phyloP scores from a whole-genome alignment of 2,113 vertebrate species.

The Noctilio leporinus region DNA sequence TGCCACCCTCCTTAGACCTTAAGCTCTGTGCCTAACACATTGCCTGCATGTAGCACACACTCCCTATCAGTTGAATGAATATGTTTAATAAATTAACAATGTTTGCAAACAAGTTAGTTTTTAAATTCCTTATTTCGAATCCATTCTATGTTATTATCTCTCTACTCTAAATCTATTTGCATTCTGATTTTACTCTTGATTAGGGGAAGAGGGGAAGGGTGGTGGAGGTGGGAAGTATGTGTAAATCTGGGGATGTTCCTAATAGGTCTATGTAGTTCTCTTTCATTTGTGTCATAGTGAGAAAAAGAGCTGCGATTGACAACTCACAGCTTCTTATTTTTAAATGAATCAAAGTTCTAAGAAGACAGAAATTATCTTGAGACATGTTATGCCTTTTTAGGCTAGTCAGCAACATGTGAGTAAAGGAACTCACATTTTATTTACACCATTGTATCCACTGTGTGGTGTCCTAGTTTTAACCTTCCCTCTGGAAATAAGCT shows the following conservation, averaged over 20 bases:
- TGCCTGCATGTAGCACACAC: neutral
- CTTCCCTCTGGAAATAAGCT: conserved; percentile 2
- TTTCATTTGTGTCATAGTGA: neutral
- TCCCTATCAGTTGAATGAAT: neutral
- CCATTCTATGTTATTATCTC: neutral
- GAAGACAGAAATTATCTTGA: neutral
- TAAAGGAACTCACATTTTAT: conserved; percentile 37
- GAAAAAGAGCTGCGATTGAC: neutral
- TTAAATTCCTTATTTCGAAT: neutral
- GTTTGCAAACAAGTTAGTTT: neutral
- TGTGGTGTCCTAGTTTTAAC: conserved; percentile 29
- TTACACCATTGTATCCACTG: conserved; percentile 40
- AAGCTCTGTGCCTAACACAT: neutral
- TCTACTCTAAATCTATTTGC: neutral
- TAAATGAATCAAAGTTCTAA: conserved; percentile 7
- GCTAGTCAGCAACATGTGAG: conserved; percentile 9
- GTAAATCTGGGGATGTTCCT: neutral
- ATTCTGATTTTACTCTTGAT: neutral
- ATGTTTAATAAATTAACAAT: neutral
- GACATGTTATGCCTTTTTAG: neutral
- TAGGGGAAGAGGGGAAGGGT: neutral
- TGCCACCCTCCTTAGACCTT: neutral
- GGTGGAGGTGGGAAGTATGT: neutral
- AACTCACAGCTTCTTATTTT: neutral
- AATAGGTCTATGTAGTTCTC: neutral